A percentile compares a stretch with the other conserved stretches of the same genome.
Evolutionary conservation across 2,113 vertebrate genomes (phyloP).

Genomic region (Cynopterus brachyotis): DNA sequence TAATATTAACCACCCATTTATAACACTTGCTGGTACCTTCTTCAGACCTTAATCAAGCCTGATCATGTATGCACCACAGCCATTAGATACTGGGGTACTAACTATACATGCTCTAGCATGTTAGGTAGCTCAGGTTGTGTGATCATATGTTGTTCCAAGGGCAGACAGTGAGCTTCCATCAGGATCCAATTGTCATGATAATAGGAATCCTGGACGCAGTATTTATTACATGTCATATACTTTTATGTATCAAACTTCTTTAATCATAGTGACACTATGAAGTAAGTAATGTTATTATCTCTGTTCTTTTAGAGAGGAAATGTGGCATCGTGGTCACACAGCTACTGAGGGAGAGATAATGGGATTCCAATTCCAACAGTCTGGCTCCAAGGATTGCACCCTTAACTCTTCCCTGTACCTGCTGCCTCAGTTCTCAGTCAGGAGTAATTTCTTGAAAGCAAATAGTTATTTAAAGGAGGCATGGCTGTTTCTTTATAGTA

Average conservation of each 20-base stretch:
- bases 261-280: neutral
- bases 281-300: neutral
- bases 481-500: neutral
- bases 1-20: neutral
- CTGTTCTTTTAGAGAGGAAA: neutral
- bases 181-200: neutral
- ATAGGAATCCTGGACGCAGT: neutral
- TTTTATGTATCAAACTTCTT: neutral
- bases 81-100: neutral
- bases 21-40: too few relatives aligned
- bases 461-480: slow-evolving; percentile 21
- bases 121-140: neutral
- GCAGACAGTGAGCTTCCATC: neutral
- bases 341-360: neutral
- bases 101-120: neutral
- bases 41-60: neutral
- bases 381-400: neutral
- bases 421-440: neutral
- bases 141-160: neutral
- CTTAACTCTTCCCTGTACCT: neutral
- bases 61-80: rapidly evolving
- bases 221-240: neutral
- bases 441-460: slow-evolving; percentile 15
- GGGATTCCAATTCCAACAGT: neutral
- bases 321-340: neutral